phyloP scores from a whole-genome alignment of 2,888 invertebrate genomes.

The Zaprionus bogoriensis region DNA sequence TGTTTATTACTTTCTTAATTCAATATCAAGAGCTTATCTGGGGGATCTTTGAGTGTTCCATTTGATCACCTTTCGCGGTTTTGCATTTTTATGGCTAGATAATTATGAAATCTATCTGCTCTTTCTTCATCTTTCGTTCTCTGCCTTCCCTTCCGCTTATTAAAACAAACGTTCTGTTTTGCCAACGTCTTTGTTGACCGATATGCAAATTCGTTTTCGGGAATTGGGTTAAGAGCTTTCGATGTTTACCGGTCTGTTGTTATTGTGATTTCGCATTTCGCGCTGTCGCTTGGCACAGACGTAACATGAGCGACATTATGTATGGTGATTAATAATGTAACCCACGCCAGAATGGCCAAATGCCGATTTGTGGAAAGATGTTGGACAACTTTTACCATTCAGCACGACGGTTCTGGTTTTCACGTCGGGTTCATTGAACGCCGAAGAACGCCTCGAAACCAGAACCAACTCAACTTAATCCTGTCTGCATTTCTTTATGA shows the following conservation, averaged over 20 bases:
- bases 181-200: conserved; percentile 18
- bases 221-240: conserved; percentile 64
- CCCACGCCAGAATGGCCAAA: conserved; percentile 21
- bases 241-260: conserved; percentile 41
- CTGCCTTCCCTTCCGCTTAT: conserved; percentile 8
- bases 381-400: conserved; percentile 49
- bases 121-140: background rate
- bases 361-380: conserved; percentile 48
- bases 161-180: conserved; percentile 34
- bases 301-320: conserved; percentile 44
- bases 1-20: too few species aligned
- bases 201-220: conserved; percentile 51
- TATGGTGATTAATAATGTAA: conserved; percentile 56
- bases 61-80: background rate
- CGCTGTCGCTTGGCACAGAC: conserved; percentile 18
- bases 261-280: conserved; percentile 27
- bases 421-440: conserved; percentile 61
- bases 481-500: conserved; percentile 46
- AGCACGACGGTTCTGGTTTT: conserved; percentile 40
- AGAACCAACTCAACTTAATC: conserved; percentile 31
- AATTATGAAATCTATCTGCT: conserved; percentile 21
- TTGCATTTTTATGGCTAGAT: conserved; percentile 5
- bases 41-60: too few species aligned
- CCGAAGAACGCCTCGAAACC: conserved; percentile 29
- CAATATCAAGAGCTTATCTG: too few species aligned